phyloP scores from a whole-genome alignment of 2,797 vertebrate species.

The Oceanodroma leucorhoa region DNA sequence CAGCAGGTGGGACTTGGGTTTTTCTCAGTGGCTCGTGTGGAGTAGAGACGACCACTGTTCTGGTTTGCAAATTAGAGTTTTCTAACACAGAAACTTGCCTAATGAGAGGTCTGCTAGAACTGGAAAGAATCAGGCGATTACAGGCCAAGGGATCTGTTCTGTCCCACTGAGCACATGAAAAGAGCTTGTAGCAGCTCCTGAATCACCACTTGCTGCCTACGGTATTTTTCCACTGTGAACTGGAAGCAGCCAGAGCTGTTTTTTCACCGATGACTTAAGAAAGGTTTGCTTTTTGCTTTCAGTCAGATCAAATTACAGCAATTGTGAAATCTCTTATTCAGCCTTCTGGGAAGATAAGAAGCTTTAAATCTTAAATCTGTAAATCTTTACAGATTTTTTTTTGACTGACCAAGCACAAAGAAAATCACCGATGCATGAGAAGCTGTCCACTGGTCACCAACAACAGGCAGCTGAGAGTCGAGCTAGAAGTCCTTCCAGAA shows the following conservation, averaged over 20 bases:
- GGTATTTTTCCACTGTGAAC: background rate
- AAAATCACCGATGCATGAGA: rapidly evolving
- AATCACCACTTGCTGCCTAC: background rate
- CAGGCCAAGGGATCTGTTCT: background rate
- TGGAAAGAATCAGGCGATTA: background rate
- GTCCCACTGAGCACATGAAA: background rate
- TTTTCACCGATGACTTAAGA: background rate
- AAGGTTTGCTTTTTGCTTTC: background rate
- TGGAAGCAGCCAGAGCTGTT: rapidly evolving
- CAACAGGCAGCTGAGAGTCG: background rate
- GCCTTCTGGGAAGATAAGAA: background rate
- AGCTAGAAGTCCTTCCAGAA: background rate
- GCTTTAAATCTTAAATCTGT: background rate
- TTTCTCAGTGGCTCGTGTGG: background rate
- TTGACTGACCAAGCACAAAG: background rate
- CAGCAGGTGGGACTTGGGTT: rapidly evolving
- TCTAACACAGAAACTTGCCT: background rate
- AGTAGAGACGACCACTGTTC: background rate
- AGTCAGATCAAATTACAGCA: background rate
- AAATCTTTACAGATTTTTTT: background rate
- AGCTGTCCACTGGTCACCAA: background rate
- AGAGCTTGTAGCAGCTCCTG: background rate
- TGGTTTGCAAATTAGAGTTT: background rate
- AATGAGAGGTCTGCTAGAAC: background rate
- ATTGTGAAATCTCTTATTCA: background rate